Base-by-base conservation (phyloP, 2,888 invertebrate genomes). In the Amorpha juglandis region DNA sequence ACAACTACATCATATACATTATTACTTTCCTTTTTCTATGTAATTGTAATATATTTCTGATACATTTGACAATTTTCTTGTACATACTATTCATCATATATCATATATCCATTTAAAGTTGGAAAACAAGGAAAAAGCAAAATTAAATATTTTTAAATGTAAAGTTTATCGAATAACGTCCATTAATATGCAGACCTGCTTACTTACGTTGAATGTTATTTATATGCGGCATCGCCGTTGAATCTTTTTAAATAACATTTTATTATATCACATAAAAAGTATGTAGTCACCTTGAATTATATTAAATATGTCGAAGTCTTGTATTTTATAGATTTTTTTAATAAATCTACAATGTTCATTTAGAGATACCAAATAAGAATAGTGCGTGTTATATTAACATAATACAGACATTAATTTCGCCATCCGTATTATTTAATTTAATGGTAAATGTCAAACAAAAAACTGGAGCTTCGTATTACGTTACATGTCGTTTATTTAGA, bases 401-500 rank as follows among this genome's bases (percentile, higher is more conserved):
- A 52, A 52, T 21, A 52, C n/a, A 50, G 52, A 52, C 42, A 63
- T 63, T 42, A 52, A 51, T 63, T 16, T 38, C 42, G 3, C 9
- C 21, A 14, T 52, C 14, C 8, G 38, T 14, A n/a, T 52, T 63
- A 6, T n/a, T n/a, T n/a, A 63, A 9, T 9, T 42, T 38, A 27
- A 63, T 52, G 12, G 21, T 58, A 58, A 58, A 58, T 58, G 42
- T 42, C 58, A 58, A 12, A 42, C 58, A 58, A 58, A 58, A n/a
- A 55, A 42, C 58, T 58, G 19, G 58, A 58, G 19, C 58, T 16
- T 19, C 42, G 16, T 58, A 42, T 19, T 11, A n/a, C 14, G 53
- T 53, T 33, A 16, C 7, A 9, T 16, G 38, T 38, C 11, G 38
- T 55, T 55, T 38, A 11, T 38, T 55, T 38, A 35, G 33, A 35